Base-by-base conservation (phyloP, 2,888 invertebrate genomes). In the Polietes domitor region DNA sequence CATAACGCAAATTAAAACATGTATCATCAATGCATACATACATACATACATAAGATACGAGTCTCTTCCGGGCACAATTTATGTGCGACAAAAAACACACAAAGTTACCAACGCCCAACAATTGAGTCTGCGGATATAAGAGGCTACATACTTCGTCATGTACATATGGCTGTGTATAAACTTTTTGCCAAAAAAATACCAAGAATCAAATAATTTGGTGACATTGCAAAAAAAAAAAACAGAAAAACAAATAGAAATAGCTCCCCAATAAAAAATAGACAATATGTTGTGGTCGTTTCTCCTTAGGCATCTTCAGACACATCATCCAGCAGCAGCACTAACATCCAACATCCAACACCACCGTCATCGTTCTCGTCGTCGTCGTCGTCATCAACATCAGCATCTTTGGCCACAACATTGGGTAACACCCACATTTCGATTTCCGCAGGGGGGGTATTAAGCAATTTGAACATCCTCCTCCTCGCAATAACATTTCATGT, bases 391-490 rank as follows among this genome's bases (percentile, higher is more conserved):
- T 47, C 55, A 58, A 41, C 80, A 77, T 78, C 70, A 70, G 32
- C 68, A 70, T 73, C 58, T 74, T 47, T 77, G 80, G 80, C 76
- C 81, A 81, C 68, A 80, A 53, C 80, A 63, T 63, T 77, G 41
- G 71, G 80, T 65, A 61, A 84, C 84, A 84, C 84, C 84, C 84
- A 84, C 84, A 76, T 81, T 73, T 75, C 78, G 55, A 75, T 63
- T 32, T 68, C 43, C 68, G 24, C 43, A 68, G 43, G 78, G 43
- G 43, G 68, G 72, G 79, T 76, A 81, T 73, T 72, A 73, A 81
- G 79, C 73, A 81, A 81, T 81, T 81, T 76, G 7, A 61, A 41
- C 37, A 26, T 24, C 58, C 58, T 58, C 9, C 58, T 24, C 58
- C 37, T 37, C 37, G 9, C 37, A 37, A 12, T 37, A 73, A 53